Evolutionary conservation across 37 sponge, comb jelly and placozoan genomes (phyloP).

Genomic region (Aplysina aerophoba): DNA sequence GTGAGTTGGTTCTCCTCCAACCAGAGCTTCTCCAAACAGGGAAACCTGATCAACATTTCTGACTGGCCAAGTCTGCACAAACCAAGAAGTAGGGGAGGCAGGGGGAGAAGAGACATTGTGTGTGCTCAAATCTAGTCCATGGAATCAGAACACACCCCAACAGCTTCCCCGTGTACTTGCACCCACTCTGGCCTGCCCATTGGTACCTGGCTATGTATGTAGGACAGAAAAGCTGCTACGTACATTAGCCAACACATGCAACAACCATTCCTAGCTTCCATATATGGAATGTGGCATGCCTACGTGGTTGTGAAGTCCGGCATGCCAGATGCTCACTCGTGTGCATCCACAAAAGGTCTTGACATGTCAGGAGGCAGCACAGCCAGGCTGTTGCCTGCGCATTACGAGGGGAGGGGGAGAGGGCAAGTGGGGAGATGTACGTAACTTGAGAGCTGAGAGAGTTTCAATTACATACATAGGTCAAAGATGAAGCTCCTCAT

Average conservation of each 20-base stretch:
- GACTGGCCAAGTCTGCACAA: background rate
- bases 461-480: no score
- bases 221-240: no score
- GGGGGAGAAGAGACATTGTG: background rate
- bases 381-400: constrained; percentile 61
- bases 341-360: constrained; percentile 28
- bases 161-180: no score
- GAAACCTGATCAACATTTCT: constrained; percentile 43
- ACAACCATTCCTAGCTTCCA: background rate
- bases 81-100: background rate
- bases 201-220: no score
- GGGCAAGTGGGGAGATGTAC: background rate
- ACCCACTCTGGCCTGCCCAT: no score
- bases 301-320: background rate
- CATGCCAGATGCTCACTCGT: background rate
- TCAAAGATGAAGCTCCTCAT: no score
- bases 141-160: background rate
- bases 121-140: background rate
- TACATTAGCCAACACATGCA: background rate
- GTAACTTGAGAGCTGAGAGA: no score
- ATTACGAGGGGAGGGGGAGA: background rate
- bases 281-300: background rate
- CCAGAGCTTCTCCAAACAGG: constrained; percentile 79
- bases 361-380: constrained; percentile 75
- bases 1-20: constrained; percentile 80